Base-by-base conservation (phyloP, 2,797 vertebrate genomes). In the Spinus pinus region DNA sequence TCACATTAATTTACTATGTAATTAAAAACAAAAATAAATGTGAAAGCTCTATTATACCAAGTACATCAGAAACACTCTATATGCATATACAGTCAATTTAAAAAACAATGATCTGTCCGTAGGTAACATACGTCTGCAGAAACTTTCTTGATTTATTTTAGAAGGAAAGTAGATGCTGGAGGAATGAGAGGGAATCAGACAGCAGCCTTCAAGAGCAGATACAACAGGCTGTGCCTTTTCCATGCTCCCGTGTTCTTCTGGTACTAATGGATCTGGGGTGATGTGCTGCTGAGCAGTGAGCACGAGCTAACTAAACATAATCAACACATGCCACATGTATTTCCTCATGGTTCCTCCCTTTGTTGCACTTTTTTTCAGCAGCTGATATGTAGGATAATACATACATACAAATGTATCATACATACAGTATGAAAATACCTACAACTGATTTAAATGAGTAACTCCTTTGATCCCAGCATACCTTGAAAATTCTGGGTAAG, bases 1-100 rank as follows among this genome's bases (percentile, higher is more conserved):
- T 94, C 81, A 94, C 91, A 92, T 88, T 81, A 94, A 95, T 95
- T 96, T 96, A 91, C 54, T 88, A 81, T 83, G 91, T 64, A 95
- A 97, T 95, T 97, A 96, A 90, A 97, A 93, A 41, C 46, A 86
- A 91, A 90, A 95, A 49, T 53, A 44, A 93, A 95, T 74, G 33
- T 83, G 74, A 95, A 95, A 96, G n/a, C 53, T 84, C 72, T 74
- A n/a, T 90, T 92, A 79, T 28, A 77, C 25, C 42, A 88, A 17
- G 74, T 87, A 47, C 62, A 46, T 47, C 25, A 73, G 50, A 90
- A 90, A 74, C 24, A 56, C 31, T 27, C 47, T 14, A 3, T n/a
- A 42, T 50, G 37, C 46, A 56, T 56, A 88, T 30, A 72, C 8
- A 28, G 35, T 62, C 73, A 92, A 84, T 79, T 77, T 58, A 51